phyloP scores from a whole-genome alignment of 2,113 vertebrate species.

The Bubo scandiacus region DNA sequence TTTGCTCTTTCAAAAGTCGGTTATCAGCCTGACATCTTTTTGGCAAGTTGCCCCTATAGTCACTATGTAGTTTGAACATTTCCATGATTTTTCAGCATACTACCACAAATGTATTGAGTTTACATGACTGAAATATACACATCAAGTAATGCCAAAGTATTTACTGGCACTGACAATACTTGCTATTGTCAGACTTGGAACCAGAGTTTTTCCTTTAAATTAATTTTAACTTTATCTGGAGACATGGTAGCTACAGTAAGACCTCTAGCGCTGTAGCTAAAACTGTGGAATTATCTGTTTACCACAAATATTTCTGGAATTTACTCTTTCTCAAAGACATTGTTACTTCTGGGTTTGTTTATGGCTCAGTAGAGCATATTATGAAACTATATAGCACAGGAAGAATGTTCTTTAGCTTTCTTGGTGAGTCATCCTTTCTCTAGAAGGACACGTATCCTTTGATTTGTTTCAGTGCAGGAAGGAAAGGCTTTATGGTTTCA shows the following conservation, averaged over 20 bases:
- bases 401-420: neutral
- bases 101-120: neutral
- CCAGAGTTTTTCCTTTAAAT: neutral
- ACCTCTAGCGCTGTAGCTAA: neutral
- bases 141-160: neutral
- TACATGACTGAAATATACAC: neutral
- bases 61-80: neutral
- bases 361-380: neutral
- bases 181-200: neutral
- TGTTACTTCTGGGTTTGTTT: neutral
- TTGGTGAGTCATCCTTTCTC: slow-evolving; percentile 24
- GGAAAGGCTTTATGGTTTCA: neutral
- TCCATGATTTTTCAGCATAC: neutral
- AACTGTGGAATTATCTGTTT: neutral
- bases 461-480: neutral
- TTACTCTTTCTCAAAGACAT: neutral
- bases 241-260: neutral
- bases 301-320: neutral
- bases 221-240: neutral
- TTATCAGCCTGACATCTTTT: neutral
- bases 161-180: neutral
- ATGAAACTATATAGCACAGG: neutral
- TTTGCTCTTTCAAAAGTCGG: neutral
- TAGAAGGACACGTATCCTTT: slow-evolving; percentile 22
- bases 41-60: neutral